A percentile compares a stretch with the other conserved stretches of the same genome.
These are phyloP conservation scores for Pristis pectinata DNA, from an alignment of 2,797 vertebrate species.

Conservation along the genomic window DNA sequence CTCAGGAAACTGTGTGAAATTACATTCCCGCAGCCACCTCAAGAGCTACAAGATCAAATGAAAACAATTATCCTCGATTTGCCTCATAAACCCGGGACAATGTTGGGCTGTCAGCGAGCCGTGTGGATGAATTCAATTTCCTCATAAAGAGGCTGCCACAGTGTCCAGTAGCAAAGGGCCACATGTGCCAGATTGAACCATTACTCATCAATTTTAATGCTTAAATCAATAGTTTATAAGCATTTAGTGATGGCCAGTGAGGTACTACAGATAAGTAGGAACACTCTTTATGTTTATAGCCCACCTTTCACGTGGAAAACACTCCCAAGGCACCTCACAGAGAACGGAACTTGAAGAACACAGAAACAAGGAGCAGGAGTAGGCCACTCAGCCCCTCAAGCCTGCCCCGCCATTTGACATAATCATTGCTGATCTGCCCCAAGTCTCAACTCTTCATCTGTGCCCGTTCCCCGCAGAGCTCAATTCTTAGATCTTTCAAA, in stretches of 20 bases:
- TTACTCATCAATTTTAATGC: neutral
- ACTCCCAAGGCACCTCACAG: neutral
- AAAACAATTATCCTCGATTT: constrained; percentile 68
- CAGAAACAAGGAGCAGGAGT: no score
- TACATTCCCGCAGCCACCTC: constrained; percentile 57
- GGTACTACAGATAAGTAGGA: neutral
- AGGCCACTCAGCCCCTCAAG: no score
- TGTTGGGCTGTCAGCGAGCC: constrained; percentile 40
- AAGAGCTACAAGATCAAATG: constrained; percentile 64
- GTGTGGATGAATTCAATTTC: neutral
- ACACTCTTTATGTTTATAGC: neutral
- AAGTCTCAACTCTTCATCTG: no score
- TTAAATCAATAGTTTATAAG: neutral
- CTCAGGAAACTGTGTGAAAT: constrained; percentile 58
- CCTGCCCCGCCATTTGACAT: no score
- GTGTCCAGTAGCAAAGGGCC: neutral
- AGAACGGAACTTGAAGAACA: no score
- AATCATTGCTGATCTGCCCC: no score
- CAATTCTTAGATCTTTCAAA: no score
- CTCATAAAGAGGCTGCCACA: neutral
- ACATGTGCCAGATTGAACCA: neutral
- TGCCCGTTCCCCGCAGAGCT: no score
- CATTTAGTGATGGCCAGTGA: neutral
- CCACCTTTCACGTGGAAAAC: neutral
- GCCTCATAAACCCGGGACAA: constrained; percentile 61